These are phyloP conservation scores for Shinisaurus crocodilurus DNA, from an alignment of 2,113 vertebrate genomes.

Conservation along the genomic window DNA sequence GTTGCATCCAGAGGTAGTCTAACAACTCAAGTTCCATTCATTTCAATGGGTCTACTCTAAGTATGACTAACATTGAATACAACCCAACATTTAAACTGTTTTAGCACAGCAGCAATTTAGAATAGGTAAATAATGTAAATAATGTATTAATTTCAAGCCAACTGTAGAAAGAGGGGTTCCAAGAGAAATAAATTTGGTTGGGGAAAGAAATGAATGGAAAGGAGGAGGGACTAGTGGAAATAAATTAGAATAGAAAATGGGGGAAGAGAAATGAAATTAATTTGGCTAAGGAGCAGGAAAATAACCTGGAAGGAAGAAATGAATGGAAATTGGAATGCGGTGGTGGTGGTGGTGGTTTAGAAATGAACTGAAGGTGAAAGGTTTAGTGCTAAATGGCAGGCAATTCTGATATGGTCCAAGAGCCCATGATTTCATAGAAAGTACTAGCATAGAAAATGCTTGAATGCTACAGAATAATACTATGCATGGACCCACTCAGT, in stretches of 20 bases:
- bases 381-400: not conserved
- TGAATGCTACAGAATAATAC: not conserved
- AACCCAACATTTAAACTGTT: not conserved
- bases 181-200: not conserved
- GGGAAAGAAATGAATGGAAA: not conserved
- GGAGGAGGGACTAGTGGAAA: not conserved
- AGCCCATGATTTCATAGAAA: not conserved
- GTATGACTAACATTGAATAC: no score
- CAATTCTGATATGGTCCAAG: not conserved
- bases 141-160: not conserved
- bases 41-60: no score
- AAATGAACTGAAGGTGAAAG: not conserved
- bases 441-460: not conserved
- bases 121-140: not conserved
- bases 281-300: not conserved
- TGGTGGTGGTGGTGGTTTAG: not conserved
- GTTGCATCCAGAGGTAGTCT: no score
- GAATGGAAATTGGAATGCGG: not conserved
- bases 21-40: no score
- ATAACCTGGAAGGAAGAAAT: not conserved
- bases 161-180: not conserved
- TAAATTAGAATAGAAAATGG: not conserved
- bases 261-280: not conserved
- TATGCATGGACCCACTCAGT: not conserved
- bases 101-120: not conserved